Base-by-base conservation (phyloP, 2,888 invertebrate genomes). In the Leucophenga maculata region DNA sequence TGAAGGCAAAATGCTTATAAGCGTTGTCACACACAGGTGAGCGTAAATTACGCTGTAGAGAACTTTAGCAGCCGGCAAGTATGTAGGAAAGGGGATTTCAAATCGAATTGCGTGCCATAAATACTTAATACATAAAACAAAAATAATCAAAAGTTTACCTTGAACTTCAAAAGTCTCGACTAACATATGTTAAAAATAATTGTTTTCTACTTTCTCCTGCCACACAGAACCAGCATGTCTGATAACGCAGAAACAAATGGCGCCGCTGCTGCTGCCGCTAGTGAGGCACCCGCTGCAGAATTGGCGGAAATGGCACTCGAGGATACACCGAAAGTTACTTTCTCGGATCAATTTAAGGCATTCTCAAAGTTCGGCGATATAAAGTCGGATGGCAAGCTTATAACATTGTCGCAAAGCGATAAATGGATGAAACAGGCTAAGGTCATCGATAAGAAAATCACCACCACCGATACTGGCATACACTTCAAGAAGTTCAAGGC, bases 401-500 rank as follows among this genome's bases (percentile, higher is more conserved):
- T 97, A 74, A 95, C 95, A 0, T 90, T 97, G n/a, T 94, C 94
- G 11, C 95, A 97, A 88, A 94, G 95, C 84, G 97, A 97, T 88
- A 97, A 96, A 89, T 97, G 97, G 97, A 94, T 97, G 93, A 96
- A 96, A 84, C 97, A 97, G 86, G 96, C 96, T 0, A 94, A 92
- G 82, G 92, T 93, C 9, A 94, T 95, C 77, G 96, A 92, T 76
- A 95, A 95, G 89, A 94, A 94, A 85, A 93, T 96, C 74, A 94
- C 95, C 0, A 96, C 97, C 16, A 96, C 96, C 3, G 97, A 97
- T 85, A 97, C 96, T 0, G 96, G 94, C 57, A 96, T 97, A 74
- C 93, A 93, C 86, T 97, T 96, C 88, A 96, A 95, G 86, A 96
- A 96, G 86, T 92, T 96, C 78, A 96, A 96, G 91, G 93, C 92